Evolutionary conservation across 2,113 vertebrate genomes (phyloP), one percentile per base, ranked within the genome.

Genomic region (Crotalus horridus): DNA sequence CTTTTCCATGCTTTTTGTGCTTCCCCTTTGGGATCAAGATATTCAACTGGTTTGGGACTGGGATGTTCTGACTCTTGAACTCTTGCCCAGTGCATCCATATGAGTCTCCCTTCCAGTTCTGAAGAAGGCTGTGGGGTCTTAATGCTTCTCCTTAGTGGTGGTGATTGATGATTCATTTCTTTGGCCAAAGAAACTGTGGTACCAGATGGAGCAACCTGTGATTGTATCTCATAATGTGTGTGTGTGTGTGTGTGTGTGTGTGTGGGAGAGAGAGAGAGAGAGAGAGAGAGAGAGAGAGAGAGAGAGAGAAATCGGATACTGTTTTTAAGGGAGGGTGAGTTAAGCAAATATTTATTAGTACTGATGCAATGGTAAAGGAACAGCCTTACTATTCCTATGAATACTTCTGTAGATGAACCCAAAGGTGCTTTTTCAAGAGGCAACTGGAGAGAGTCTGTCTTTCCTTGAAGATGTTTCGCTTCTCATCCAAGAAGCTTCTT

Each of bases 171-270:
- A 0, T 20, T 24, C 85, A 20, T 94, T 95, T 91, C 95, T 92
- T 91, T 94, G 96, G 96, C 94, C 96, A 96, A 93, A 97, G 96
- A 95, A 96, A 92, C 21, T 94, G 93, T 94, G 94, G 88, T 89
- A 96, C 86, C 86, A 94, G 85, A 26, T 92, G 87, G 48, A 0
- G 0, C 81, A 90, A 93, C 23, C 69, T 89, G 74, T 93, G 53
- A 90, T 59, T 69, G n/a, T 89, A 69, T 95, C 95, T 90, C 54
- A 95, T 94, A 88, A n/a, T 10, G 11, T 64, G 4, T 33, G 64
- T 69, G 3, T 69, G 64, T n/a, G 29, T 33, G 21, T 6, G 53
- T 46, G 8, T 3, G 58, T 0, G 90, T 69, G 90, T 93, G 0
- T 3, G 88, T 93, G 64, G 61, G 3, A 61, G 90, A 85, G 88